phyloP scores from a whole-genome alignment of 1,140 invertebrate genomes.

The Drosophila teissieri region DNA sequence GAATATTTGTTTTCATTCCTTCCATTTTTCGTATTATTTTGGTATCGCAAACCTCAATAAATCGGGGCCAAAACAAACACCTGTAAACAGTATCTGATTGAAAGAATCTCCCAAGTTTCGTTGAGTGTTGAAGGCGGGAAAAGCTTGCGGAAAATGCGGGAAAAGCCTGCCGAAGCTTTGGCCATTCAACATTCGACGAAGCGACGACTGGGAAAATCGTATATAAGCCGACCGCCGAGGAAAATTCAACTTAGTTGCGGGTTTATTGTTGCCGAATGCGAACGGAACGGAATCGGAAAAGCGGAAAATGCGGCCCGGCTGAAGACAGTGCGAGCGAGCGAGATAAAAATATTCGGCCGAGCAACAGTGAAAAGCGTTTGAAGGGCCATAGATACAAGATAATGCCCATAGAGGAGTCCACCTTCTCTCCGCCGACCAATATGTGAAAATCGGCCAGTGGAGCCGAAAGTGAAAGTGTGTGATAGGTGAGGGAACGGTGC shows the following conservation, averaged over 20 bases:
- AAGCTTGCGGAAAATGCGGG: conserved; percentile 58
- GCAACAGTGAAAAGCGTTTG: conserved; percentile 41
- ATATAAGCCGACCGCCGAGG: conserved; percentile 60
- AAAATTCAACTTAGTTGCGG: conserved; percentile 75
- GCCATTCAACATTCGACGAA: conserved; percentile 68
- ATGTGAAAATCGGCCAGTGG: conserved; percentile 36
- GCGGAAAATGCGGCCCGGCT: conserved; percentile 20
- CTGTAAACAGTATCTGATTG: conserved; percentile 68
- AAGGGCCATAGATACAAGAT: conserved; percentile 36
- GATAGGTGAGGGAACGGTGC: conserved; percentile 25
- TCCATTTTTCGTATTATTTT: neutral
- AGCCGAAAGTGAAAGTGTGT: conserved; percentile 30
- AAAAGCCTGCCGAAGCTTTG: conserved; percentile 53
- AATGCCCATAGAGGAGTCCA: conserved; percentile 29
- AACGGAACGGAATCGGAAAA: conserved; percentile 8
- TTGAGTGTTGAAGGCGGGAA: conserved; percentile 43
- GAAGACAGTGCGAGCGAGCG: conserved; percentile 32
- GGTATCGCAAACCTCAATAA: conserved; percentile 27
- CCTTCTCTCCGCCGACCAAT: conserved; percentile 12
- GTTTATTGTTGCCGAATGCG: conserved; percentile 62
- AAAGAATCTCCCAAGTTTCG: conserved; percentile 50
- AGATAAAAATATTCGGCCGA: conserved; percentile 35
- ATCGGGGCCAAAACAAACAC: conserved; percentile 74
- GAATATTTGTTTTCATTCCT: neutral
- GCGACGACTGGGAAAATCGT: conserved; percentile 55